These are phyloP conservation scores for Protophormia terraenovae DNA, from an alignment of 2,888 invertebrate genomes.

Conservation along the genomic window DNA sequence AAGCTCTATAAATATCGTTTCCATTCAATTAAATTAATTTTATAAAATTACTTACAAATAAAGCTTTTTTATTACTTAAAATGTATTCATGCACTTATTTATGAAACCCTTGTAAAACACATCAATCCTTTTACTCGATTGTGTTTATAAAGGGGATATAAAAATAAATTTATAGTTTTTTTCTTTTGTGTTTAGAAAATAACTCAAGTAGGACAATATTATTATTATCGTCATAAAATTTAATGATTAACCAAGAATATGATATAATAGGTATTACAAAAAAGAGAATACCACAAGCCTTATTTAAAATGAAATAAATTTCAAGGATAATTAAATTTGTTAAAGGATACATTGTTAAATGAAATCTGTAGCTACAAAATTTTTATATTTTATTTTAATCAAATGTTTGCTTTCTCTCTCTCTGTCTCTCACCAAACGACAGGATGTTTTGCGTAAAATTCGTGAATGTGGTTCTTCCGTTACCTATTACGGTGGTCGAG, in stretches of 20 bases:
- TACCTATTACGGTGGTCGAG: slow-evolving; percentile 93
- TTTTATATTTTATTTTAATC: neutral
- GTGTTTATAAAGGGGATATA: neutral
- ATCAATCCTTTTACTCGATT: neutral
- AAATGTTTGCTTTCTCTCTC: too few species aligned
- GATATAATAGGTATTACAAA: too few species aligned
- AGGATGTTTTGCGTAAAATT: slow-evolving; percentile 91
- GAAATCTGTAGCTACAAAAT: neutral
- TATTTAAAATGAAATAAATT: neutral
- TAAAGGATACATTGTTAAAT: neutral
- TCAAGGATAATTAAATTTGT: neutral
- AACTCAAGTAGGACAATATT: neutral
- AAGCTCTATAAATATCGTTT: too few species aligned
- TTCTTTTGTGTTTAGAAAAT: neutral
- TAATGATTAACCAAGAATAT: neutral
- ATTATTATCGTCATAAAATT: neutral
- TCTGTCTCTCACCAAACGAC: neutral
- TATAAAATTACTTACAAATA: too few species aligned
- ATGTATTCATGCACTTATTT: too few species aligned
- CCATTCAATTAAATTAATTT: too few species aligned
- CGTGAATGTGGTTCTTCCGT: slow-evolving; percentile 94
- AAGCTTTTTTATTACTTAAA: too few species aligned
- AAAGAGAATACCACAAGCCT: neutral
- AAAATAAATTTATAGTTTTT: neutral
- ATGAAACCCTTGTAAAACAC: neutral